Evolutionary conservation across 2,113 vertebrate species (phyloP).

Genomic region (Nipponia nippon): DNA sequence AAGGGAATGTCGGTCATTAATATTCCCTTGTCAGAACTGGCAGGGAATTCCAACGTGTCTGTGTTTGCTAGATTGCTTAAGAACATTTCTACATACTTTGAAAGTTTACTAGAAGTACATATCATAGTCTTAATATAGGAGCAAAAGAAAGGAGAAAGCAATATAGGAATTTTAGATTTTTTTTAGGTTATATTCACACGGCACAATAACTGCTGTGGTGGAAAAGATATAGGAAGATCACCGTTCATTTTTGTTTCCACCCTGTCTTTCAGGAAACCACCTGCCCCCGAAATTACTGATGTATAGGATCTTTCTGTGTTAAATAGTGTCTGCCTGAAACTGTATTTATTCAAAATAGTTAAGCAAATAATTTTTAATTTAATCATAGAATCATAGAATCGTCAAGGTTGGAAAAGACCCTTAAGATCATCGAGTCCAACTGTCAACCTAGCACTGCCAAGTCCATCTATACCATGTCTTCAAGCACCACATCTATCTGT

Average conservation of each 20-base stretch:
- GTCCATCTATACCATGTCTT: too few species aligned
- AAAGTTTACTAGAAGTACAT: background rate
- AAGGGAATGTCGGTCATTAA: background rate
- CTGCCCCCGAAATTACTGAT: rapidly evolving
- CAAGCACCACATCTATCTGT: too few species aligned
- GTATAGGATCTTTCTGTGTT: background rate
- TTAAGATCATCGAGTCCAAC: too few species aligned
- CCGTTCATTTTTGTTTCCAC: background rate
- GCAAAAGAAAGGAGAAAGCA: background rate
- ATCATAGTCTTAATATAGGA: background rate
- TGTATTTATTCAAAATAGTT: background rate
- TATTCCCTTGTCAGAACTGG: background rate
- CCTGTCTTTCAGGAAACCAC: background rate
- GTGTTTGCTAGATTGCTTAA: background rate
- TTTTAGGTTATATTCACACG: background rate
- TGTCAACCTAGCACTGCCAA: too few species aligned
- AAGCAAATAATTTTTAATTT: background rate
- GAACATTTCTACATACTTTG: background rate
- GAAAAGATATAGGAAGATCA: background rate
- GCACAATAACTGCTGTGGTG: background rate
- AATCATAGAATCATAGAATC: too few species aligned
- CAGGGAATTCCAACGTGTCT: background rate
- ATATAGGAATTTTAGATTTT: background rate
- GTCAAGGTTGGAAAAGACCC: too few species aligned
- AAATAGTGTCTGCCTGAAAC: background rate